Conservation (phyloP, 1,140 invertebrate species). For the Gryon sp. region DNA sequence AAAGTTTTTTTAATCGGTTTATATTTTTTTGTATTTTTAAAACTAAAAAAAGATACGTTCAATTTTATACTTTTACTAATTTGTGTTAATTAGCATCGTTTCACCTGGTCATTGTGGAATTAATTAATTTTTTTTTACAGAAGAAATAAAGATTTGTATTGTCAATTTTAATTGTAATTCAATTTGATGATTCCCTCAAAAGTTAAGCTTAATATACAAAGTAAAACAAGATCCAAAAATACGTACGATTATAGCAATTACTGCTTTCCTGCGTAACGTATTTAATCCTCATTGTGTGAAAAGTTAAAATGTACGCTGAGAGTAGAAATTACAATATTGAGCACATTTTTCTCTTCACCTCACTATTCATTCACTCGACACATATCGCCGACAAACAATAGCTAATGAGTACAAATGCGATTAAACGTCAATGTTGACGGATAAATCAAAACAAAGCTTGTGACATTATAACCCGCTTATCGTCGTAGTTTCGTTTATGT, state of each 20-base stretch:
- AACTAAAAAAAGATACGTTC: no score
- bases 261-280: constrained; percentile 70
- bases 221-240: no score
- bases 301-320: background rate
- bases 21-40: no score
- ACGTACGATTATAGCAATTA: constrained; percentile 70
- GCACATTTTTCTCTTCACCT: constrained; percentile 21
- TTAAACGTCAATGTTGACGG: constrained; percentile 20
- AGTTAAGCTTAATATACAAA: no score
- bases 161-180: no score
- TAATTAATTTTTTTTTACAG: no score
- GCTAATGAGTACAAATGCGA: constrained; percentile 27
- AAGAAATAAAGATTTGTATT: no score
- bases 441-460: constrained; percentile 37
- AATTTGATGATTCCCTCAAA: no score
- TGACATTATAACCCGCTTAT: constrained; percentile 33
- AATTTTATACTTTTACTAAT: no score
- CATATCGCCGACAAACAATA: constrained; percentile 3
- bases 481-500: constrained; percentile 16
- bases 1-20: background rate
- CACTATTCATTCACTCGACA: constrained; percentile 8
- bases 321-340: constrained; percentile 1
- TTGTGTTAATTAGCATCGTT: no score
- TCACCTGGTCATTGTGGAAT: no score
- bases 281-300: constrained; percentile 70